Evolutionary conservation across 2,888 invertebrate genomes (phyloP), one percentile per base, ranked within the genome.

Genomic region (Stramonita haemastoma): DNA sequence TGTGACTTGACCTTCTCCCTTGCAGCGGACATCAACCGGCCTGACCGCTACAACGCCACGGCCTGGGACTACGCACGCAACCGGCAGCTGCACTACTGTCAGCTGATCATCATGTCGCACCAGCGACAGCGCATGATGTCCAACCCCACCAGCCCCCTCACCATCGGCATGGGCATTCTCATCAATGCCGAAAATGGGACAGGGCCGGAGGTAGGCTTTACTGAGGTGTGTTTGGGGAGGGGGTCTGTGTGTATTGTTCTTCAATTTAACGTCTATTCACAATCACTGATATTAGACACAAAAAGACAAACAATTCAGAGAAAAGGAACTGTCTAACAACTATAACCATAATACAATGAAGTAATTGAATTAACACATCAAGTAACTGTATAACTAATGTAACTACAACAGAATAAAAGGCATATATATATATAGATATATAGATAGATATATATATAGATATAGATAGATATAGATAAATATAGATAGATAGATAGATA

Each of bases 61-160:
- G 95, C 95, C 0, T 95, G 95, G 95, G 95, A 95, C 91, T 96
- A 96, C 89, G 95, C 95, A 46, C 92, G 94, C 34, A 94, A 93
- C 86, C 93, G 95, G 6, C 95, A 95, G 91, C 93, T 96, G 11
- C 95, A 96, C 91, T 96, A 96, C 91, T 95, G 95, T 91, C 95
- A 95, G 93, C 93, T 96, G 90, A 96, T 96, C 89, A 94, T 96
- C 36, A 95, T 95, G 92, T 95, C 95, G 8, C 95, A 96, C 89
- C 95, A 95, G 90, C 92, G 95, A 8, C 95, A 95, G 89, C 91
- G 94, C 22, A 92, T 94, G 17, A 91, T 93, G 90, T 93, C 93
- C 89, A 94, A 94, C 90, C 94, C 94, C 13, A 92, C 92, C 19
- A 93, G 93, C 79, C 94, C 94, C 15, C 88, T 94, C 57, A 93